Evolutionary conservation across 1,140 invertebrate species (phyloP), one percentile per base, ranked within the genome.

Genomic region (Zaprionus lachaisei): DNA sequence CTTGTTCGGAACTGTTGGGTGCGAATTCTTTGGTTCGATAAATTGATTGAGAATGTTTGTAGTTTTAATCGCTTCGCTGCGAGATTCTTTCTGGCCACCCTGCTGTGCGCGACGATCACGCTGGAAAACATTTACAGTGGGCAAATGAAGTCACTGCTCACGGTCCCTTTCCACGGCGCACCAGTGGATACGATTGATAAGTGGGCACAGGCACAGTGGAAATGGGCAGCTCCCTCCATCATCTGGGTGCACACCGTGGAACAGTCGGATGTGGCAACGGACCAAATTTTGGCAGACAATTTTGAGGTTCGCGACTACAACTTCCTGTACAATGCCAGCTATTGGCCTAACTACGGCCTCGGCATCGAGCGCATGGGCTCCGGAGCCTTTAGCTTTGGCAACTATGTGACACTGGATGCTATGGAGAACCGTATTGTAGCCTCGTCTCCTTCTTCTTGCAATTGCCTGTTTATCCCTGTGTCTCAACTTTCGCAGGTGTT

Each of bases 61-160:
- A 90, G 85, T 1, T 90, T 82, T 47, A 41, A 81, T 66, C 69
- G 79, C 6, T 87, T 85, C 61, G 80, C 86, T 0, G 71, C 81
- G 0, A 81, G 91, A 4, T 78, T 92, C 14, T 92, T 91, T 68
- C 56, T 92, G 56, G 80, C 89, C 15, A 79, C 81, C 5, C 54
- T 92, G 17, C 56, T 92, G 0, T 91, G 87, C 56, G 92, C 92
- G 17, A 91, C 92, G 0, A 92, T 92, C 4, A 92, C 90, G 0
- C 66, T 92, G 72, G 92, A 92, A 60, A 92, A 92, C 55, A 92
- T 87, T 14, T 92, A 92, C 79, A 91, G 90, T 49, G 91, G 91
- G 1, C 86, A 92, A 41, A 49, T 92, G 0, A 92, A 92, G 68
- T 92, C 92, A 0, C 41, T 92, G 70, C 64, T 92, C 4, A 92